Evolutionary conservation across 2,797 vertebrate species (phyloP).

Genomic region (Epinephelus coioides): DNA sequence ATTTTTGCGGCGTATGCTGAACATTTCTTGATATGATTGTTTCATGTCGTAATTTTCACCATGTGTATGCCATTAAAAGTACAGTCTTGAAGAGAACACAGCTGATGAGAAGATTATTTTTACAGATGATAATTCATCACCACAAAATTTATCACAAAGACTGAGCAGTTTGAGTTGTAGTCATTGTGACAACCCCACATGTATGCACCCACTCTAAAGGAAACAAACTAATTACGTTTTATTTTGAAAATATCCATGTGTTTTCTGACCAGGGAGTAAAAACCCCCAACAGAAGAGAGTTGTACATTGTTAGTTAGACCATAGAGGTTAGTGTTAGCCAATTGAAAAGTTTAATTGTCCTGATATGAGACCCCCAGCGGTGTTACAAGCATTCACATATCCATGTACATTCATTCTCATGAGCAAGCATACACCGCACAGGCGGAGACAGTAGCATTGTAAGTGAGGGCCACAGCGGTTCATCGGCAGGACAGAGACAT

Average conservation of each 20-base stretch:
- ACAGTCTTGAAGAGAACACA: neutral
- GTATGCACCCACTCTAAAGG: neutral
- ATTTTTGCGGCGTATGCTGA: neutral
- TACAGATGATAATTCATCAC: neutral
- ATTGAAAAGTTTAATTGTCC: constrained; percentile 52
- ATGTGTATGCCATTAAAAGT: neutral
- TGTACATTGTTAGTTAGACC: constrained; percentile 47
- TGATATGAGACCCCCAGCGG: constrained; percentile 25
- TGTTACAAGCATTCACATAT: constrained; percentile 37
- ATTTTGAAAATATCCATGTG: constrained; percentile 15
- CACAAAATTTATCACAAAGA: neutral
- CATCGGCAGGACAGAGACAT: constrained; percentile 76
- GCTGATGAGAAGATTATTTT: neutral
- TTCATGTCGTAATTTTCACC: neutral
- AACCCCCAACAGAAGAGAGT: constrained; percentile 32
- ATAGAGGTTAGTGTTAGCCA: constrained; percentile 33
- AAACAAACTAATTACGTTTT: neutral
- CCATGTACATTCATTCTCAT: constrained; percentile 36
- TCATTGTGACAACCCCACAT: neutral
- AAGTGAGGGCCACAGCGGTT: constrained; percentile 53
- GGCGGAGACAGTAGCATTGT: constrained; percentile 41
- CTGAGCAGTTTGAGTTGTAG: neutral
- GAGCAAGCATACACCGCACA: constrained; percentile 30
- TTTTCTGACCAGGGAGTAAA: constrained; percentile 33
- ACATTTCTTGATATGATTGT: neutral